Base-by-base conservation (phyloP, 2,888 invertebrate genomes). In the Lucinisca nassula region DNA sequence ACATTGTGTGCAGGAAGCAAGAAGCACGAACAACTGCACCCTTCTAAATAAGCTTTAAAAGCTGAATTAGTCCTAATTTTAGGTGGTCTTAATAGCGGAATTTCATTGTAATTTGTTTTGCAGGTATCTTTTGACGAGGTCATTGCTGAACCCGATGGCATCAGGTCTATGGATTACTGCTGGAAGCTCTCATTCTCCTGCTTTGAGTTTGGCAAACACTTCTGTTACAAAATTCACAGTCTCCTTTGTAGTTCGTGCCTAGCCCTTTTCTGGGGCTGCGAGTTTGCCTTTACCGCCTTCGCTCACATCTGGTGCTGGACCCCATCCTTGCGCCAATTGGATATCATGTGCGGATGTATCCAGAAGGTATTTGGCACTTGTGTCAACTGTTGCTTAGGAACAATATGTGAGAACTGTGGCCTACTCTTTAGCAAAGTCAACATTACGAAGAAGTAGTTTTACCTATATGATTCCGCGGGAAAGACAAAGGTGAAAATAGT, bases 251-350 rank as follows among this genome's bases (percentile, higher is more conserved):
- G 97, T 0, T 97, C 98, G 8, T 97, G 98, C 35, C 97, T 97
- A 78, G 98, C 98, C 0, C 96, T 98, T 84, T 96, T 97, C 90
- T 97, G 98, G 74, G 94, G 95, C 30, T 94, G 93, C 70, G 89
- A 89, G 79, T 94, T 93, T 83, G 95, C 93, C 75, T 40, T 97
- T 92, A 96, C 98, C 24, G 97, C 98, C 6, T 93, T 94, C 87
- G 38, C 88, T 24, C 97, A 98, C 96, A 97, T 98, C 93, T 98
- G 98, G 98, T 98, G 98, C 94, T 96, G 97, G 27, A 97, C 97
- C 0, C 98, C 98, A 0, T 97, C 97, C 84, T 96, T 98, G 79
- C 97, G 98, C 79, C 97, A 96, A 87, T 97, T 97, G 96, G 97
- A 97, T 96, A 97, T 98, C 94, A 97, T 97, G 94, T 86, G 91